These are phyloP conservation scores for Aricia artaxerxes DNA, from an alignment of 2,888 invertebrate species.

Conservation along the genomic window DNA sequence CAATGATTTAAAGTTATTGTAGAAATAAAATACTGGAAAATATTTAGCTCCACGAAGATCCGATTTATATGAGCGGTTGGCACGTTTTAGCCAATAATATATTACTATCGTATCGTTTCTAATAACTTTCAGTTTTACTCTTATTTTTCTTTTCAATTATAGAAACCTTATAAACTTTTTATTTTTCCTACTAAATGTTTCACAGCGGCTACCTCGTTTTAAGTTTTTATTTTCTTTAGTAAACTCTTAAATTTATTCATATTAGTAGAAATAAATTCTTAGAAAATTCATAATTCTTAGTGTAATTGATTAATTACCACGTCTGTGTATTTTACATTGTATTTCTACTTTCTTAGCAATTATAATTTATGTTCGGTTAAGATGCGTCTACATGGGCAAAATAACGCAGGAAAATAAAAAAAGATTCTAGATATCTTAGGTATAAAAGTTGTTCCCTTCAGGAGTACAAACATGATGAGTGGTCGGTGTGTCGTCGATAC, in stretches of 20 bases:
- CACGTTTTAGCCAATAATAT: neutral
- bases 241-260: neutral
- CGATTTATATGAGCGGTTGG: neutral
- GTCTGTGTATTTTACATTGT: neutral
- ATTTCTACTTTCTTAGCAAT: conserved; percentile 1
- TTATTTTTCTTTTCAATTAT: neutral
- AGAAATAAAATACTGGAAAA: neutral
- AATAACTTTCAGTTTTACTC: neutral
- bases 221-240: conserved; percentile 1
- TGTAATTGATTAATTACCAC: conserved; percentile 23
- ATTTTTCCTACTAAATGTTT: neutral
- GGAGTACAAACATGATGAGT: conserved; percentile 32
- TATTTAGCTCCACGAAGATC: neutral
- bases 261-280: conserved; percentile 10
- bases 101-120: neutral
- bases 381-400: neutral
- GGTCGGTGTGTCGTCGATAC: neutral
- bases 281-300: neutral
- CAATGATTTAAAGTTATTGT: neutral
- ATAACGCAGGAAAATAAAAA: neutral
- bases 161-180: neutral
- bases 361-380: conserved; percentile 1
- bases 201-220: neutral
- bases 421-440: neutral
- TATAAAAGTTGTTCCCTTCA: conserved; percentile 37